Base-by-base conservation (phyloP, 1,140 invertebrate species). In the Trichomalopsis sarcophagae region DNA sequence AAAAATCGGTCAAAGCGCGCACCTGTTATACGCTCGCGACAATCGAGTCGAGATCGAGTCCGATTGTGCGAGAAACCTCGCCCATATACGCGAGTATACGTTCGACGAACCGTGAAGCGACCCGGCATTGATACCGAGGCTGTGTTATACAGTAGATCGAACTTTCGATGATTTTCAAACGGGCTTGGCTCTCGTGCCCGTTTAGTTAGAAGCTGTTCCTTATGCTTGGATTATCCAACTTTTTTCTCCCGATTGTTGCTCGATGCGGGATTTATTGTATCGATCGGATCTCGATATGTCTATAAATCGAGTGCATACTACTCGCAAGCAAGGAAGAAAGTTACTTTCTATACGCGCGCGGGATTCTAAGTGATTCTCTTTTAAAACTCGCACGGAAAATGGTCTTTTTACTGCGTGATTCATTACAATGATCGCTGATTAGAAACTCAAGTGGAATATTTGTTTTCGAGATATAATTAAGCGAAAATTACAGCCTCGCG, bases 351-450 rank as follows among this genome's bases (percentile, higher is more conserved):
- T 50, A 4, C 13, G 4, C 7, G 9, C 40, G 5, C 47, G 47
- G 10, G 47, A 50, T 14, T 50, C 47, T 50, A 62, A 62, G 21
- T 62, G 55, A 62, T 62, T 62, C 2, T 62, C 6, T 62, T 7
- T 7, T 36, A 36, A 36, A 36, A 62, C 17, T 7, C 21, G 6
- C 55, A 21, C 17, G 2, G 0, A 62, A 17, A n/a, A 62, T 62
- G 55, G 17, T 3, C 14, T 21, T n/a, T 68, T 80, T 36, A 14
- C 17, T 23, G 33, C 2, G 27, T 66, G 21, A 71, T 33, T 50
- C 66, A 81, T 81, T 55, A 30, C n/a, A 71, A 50, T 73, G 23
- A 55, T 73, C 5, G 47, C 50, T 36, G 44, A 75, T 75, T 75
- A 82, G 33, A 74, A 74, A 82, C 21, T 50, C 44, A 62, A 1